Conservation (phyloP, 23 tunicate species). For the Trididemnum miniatum region DNA sequence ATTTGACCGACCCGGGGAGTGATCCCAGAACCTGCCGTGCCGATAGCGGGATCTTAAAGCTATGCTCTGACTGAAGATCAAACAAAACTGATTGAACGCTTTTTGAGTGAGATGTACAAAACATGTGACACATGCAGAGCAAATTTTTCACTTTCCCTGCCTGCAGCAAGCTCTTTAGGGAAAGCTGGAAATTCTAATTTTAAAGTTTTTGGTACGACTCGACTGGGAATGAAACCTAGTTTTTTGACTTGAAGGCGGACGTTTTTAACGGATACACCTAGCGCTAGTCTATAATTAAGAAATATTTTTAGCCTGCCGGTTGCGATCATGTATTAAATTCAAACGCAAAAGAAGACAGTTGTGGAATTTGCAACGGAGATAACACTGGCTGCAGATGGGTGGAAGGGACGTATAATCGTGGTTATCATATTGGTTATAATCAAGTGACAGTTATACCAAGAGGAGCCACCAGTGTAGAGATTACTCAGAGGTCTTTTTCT, state of each 20-base stretch:
- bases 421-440: slow-evolving; percentile 68
- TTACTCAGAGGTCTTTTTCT: slow-evolving; percentile 61
- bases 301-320: slow-evolving; percentile 82
- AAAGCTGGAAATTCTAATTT: too few relatives aligned
- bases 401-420: slow-evolving; percentile 56
- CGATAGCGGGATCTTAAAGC: background rate
- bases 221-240: too few relatives aligned
- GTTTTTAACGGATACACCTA: too few relatives aligned
- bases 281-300: too few relatives aligned
- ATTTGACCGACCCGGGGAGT: background rate
- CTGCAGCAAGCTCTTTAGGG: too few relatives aligned
- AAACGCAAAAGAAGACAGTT: slow-evolving; percentile 60
- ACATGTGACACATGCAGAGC: too few relatives aligned
- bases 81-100: too few relatives aligned
- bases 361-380: slow-evolving; percentile 92
- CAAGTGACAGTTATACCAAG: slow-evolving; percentile 66
- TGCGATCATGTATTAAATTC: slow-evolving; percentile 89
- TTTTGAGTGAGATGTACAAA: too few relatives aligned
- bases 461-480: slow-evolving; percentile 73
- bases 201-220: too few relatives aligned
- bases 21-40: background rate
- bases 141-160: too few relatives aligned
- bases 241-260: too few relatives aligned
- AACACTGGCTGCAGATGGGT: slow-evolving; percentile 63
- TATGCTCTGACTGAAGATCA: too few relatives aligned